Evolutionary conservation across 2,888 invertebrate species (phyloP).

Genomic region (Carabus problematicus): DNA sequence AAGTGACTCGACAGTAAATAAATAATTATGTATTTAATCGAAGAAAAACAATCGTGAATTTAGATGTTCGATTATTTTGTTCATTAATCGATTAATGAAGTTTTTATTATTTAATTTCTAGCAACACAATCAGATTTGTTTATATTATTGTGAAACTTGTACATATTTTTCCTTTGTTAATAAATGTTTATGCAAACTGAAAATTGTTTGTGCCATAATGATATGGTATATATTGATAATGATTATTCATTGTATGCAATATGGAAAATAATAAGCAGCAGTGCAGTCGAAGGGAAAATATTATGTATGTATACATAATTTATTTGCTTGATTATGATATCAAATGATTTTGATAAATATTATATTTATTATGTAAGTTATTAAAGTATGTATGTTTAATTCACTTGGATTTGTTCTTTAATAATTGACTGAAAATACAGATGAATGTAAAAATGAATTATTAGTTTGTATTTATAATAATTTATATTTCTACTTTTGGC

Average conservation of each 20-base stretch:
- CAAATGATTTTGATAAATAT: conserved; percentile 11
- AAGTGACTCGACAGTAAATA: not conserved
- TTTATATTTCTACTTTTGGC: too few species aligned
- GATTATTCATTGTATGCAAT: conserved; percentile 2
- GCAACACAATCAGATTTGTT: conserved; percentile 29
- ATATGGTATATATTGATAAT: not conserved
- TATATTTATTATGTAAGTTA: conserved; percentile 21
- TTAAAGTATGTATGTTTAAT: conserved; percentile 5
- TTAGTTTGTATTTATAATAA: too few species aligned
- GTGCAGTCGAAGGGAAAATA: not conserved
- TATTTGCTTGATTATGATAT: conserved; percentile 1
- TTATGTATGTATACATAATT: not conserved
- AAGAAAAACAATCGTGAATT: too few species aligned
- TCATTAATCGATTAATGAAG: not conserved
- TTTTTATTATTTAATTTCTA: conserved; percentile 13
- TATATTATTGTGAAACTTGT: conserved; percentile 15
- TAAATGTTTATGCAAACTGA: conserved; percentile 22
- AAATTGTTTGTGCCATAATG: conserved; percentile 31
- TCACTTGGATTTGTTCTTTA: too few species aligned
- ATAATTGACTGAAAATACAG: too few species aligned
- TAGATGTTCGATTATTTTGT: not conserved
- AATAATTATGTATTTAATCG: not conserved
- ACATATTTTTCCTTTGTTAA: conserved; percentile 34
- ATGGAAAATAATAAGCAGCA: not conserved
- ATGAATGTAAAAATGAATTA: too few species aligned